Base-by-base conservation (phyloP, 2,888 invertebrate species). In the Xestia ashworthii region DNA sequence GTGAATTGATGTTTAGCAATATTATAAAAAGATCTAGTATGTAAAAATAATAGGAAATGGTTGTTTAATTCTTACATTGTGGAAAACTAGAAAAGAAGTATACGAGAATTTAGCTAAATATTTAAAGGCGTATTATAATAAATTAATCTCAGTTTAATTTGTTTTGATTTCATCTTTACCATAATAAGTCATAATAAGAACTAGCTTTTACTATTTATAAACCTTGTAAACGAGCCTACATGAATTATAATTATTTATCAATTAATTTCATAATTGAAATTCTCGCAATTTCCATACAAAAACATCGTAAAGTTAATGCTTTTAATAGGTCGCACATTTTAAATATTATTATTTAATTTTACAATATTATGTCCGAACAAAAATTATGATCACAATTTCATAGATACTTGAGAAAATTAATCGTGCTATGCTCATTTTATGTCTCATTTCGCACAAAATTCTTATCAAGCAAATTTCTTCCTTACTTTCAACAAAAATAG, bases 371-470 rank as follows among this genome's bases (percentile, higher is more conserved):
- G 62, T 66, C 48, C 25, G 25, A 44, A 64, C n/a, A n/a, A 74
- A 80, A 82, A 74, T 72, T 60, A 75, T 48, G 53, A 25, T 46
- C 50, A 79, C 68, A 76, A 73, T 72, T 74, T 82, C 74, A 74
- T 80, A 82, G 76, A 82, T 76, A 76, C 71, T 76, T 79, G 50
- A 81, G 78, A 81, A 83, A 80, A 85, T 78, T 76, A 77, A 82
- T 74, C 14, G 55, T 44, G 44, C 75, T 32, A 60, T 55, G 22
- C 5, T 64, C 65, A 81, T 73, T 81, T 86, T 80, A 79, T 68
- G 77, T 68, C 77, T 84, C 77, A 82, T 80, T 82, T 79, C 11
- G 46, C 50, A 38, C 1, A 66, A 84, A 81, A 82, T 46, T 2
- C 0, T 0, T 0, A 11, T 11, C 71, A 77, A 5, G 0, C 46